A percentile compares a stretch with the other conserved stretches of the same genome.
phyloP scores from a whole-genome alignment of 2,888 invertebrate genomes.

The Calameuta idolon region DNA sequence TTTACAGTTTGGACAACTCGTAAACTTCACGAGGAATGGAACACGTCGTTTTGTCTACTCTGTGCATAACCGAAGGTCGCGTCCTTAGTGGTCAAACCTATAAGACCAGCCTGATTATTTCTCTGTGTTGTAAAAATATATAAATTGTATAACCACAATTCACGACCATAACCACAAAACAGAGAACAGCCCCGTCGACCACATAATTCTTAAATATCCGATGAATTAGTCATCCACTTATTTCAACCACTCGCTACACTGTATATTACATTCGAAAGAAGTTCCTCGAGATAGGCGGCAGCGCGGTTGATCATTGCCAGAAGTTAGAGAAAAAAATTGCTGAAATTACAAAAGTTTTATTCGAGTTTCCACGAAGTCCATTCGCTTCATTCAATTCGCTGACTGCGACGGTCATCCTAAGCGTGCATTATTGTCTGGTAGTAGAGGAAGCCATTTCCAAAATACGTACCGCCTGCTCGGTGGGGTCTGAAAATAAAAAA shows the following conservation, averaged over 20 bases:
- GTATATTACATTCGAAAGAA: background rate
- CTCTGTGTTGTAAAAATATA: background rate
- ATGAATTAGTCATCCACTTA: background rate
- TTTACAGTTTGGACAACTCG: slow-evolving; percentile 6
- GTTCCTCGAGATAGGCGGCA: background rate
- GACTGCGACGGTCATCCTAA: background rate
- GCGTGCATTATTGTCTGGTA: background rate
- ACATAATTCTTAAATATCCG: background rate
- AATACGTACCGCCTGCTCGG: background rate
- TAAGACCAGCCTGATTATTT: slow-evolving; percentile 1
- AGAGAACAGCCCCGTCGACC: background rate
- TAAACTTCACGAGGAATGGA: slow-evolving; percentile 1
- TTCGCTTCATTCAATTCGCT: background rate
- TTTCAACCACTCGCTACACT: background rate
- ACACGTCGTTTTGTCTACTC: background rate
- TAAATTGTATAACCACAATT: background rate
- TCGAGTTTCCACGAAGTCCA: background rate
- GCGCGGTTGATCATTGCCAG: background rate
- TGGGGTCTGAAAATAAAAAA: background rate
- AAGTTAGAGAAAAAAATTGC: background rate
- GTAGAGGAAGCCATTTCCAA: background rate
- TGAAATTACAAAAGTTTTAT: background rate
- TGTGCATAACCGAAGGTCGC: background rate
- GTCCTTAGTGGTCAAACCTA: background rate
- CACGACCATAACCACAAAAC: background rate